Evolutionary conservation across 1,140 invertebrate species (phyloP), one percentile per base, ranked within the genome.

Genomic region (Meloidogyne hapla): DNA sequence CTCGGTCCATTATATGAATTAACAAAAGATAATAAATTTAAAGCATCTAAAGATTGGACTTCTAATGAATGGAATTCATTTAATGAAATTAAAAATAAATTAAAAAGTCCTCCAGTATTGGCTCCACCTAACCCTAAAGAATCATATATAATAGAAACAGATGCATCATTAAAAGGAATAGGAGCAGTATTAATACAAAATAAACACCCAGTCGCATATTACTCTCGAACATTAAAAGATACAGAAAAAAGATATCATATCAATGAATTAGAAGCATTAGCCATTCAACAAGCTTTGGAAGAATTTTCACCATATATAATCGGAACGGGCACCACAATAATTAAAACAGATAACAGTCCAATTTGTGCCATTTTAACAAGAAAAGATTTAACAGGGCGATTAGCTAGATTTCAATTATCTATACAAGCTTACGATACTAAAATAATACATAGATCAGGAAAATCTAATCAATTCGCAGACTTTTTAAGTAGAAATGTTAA

Each of bases 131-230:
- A 78, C 28, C 21, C 67, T 18, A 23, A 56, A 1, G 38, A 65
- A 23, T 71, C 74, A 21, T 83, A 80, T 62, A 40, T 80, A 8
- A 72, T 83, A 5, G 76, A 79, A 5, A 76, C 69, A 10, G 81
- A 83, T 61, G 81, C 81, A 13, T 56, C 45, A 5, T n/a, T 56
- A 56, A 56, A n/a, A 56, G 45, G 45, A 4, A 56, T 56, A 5
- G 45, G 45, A n/a, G 45, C 45, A 0, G 2, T 56, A n/a, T 56
- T 56, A n/a, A 56, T 56, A n/a, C 45, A 56, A 56, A 56, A 56
- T 56, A 56, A 56, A 33, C 78, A 76, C 23, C 79, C 79, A 0
- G 61, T 80, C 6, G 73, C 78, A 13, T 80, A 63, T 33, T 23
- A 61, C 1, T 80, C 79, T 12, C 38, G 74, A 48, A 42, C 28